Evolutionary conservation across 2,888 invertebrate species (phyloP), one percentile per base, ranked within the genome.

Genomic region (Endotricha flammealis): DNA sequence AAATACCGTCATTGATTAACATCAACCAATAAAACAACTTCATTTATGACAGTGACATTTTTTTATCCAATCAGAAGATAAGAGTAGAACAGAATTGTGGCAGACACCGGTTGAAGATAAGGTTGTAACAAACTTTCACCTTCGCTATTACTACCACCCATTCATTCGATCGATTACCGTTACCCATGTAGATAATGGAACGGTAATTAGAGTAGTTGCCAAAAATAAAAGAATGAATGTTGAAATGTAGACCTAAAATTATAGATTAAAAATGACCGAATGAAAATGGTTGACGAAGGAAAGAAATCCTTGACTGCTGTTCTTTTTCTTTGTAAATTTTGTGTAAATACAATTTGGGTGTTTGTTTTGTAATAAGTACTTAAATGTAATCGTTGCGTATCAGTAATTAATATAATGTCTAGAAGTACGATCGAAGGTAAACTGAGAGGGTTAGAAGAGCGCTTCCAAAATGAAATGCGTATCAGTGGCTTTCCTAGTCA

Each of bases 371-470:
- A 58, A 50, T 63, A 66, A 58, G 61, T 67, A 64, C 63, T 67
- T 81, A 71, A 67, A 80, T 80, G 82, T 69, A 73, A 71, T 64
- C 57, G 63, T 65, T 67, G 66, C 42, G 53, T 48, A 58, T 58
- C 54, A 60, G 53, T 47, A 59, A 57, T 53, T 62, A 47, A 68
- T 57, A 82, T 57, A 72, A 92, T 92, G 92, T 92, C 92, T 80
- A 90, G 90, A 87, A 89, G 90, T 75, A 88, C 90, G 66, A 88
- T 92, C 73, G 92, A 92, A 77, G 93, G 92, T 65, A 95, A 92
- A 89, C 90, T 96, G 70, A 90, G 93, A 82, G 92, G 91, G 68
- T 89, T 96, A 79, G 91, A 96, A 81, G 93, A 93, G 72, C 90
- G 93, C 63, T 88, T 96, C 57, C 90, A 91, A 75, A 82, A 82